Conservation (phyloP, 2,797 vertebrate genomes). For the Bradypodion ventrale region DNA sequence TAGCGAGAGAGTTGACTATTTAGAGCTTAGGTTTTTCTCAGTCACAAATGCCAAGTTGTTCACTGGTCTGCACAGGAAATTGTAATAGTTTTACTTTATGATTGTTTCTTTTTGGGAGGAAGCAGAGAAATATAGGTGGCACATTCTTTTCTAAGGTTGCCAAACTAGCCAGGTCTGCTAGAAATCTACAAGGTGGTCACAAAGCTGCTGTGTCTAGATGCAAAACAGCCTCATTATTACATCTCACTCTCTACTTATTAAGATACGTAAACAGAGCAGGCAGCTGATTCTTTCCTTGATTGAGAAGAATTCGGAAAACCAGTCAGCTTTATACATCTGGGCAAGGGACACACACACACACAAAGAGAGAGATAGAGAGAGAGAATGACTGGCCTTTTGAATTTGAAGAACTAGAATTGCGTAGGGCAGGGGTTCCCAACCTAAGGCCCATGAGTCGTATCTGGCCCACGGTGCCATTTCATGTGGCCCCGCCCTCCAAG, state of each 20-base stretch:
- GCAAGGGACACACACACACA: not conserved
- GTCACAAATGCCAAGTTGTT: constrained; percentile 2
- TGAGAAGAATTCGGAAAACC: not conserved
- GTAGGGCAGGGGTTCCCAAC: no score
- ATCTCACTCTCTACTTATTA: no score
- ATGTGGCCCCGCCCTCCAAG: no score
- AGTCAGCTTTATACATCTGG: no score
- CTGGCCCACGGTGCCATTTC: no score
- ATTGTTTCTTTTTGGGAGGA: not conserved
- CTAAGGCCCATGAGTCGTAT: no score
- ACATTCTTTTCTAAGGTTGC: not conserved
- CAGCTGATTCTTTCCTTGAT: not conserved
- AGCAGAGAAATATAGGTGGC: not conserved
- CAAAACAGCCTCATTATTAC: not conserved
- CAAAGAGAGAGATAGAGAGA: no score
- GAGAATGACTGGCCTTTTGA: no score
- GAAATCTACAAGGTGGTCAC: not conserved
- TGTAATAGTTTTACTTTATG: not conserved
- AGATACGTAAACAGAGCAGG: not conserved
- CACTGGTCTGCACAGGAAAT: constrained; percentile 1
- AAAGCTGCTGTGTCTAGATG: not conserved
- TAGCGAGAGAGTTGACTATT: not conserved
- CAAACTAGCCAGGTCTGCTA: not conserved
- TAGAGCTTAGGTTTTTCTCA: not conserved
- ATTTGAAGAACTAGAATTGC: no score